phyloP scores from a whole-genome alignment of 2,113 vertebrate genomes.

The Electrona antarctica region DNA sequence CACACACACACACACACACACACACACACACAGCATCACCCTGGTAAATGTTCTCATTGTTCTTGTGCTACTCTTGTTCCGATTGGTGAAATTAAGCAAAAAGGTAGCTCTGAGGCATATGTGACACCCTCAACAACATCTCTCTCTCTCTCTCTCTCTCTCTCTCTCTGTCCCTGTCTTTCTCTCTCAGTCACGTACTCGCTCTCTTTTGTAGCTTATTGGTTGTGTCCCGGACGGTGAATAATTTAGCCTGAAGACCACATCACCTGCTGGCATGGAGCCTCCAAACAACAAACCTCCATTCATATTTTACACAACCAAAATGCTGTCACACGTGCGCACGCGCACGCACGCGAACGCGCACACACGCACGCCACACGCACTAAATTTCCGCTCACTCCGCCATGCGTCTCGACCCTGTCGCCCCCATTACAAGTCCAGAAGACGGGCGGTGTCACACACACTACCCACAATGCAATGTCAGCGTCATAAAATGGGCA shows the following conservation, averaged over 20 bases:
- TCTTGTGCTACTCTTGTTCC: background rate
- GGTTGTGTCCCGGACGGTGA: conserved; percentile 22
- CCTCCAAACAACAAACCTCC: conserved; percentile 5
- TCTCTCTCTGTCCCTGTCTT: background rate
- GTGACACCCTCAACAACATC: too few relatives aligned
- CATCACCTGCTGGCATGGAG: conserved; percentile 32
- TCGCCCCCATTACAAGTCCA: background rate
- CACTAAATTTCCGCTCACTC: background rate
- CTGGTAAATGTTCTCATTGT: background rate
- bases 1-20: conserved; percentile 38
- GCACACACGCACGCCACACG: background rate
- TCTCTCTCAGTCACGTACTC: background rate
- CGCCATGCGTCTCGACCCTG: background rate
- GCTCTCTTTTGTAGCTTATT: conserved; percentile 7
- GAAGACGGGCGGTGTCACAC: background rate
- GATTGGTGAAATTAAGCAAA: conserved; percentile 34
- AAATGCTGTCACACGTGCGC: background rate
- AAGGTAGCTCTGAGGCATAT: conserved; percentile 9
- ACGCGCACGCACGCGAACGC: background rate
- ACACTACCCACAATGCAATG: conserved; percentile 12
- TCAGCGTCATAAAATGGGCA: conserved; percentile 6
- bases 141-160: conserved; percentile 1
- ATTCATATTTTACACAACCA: conserved; percentile 36
- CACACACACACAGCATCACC: conserved; percentile 48
- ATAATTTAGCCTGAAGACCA: conserved; percentile 43